These are phyloP conservation scores for Ganaspis sp. DNA, from an alignment of 1,140 invertebrate genomes.

Conservation along the genomic window DNA sequence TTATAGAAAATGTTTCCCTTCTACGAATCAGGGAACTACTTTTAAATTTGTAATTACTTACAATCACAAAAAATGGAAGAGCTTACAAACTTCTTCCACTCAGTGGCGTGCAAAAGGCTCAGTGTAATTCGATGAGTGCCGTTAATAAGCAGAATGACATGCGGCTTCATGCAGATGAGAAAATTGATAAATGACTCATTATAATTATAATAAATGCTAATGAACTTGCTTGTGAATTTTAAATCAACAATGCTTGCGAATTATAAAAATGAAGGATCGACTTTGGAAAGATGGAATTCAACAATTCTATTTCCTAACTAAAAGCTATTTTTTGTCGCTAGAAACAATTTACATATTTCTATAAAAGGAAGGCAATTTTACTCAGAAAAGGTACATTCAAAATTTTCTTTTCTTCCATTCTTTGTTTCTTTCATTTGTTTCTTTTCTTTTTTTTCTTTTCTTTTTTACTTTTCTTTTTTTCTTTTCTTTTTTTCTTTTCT, in stretches of 20 bases:
- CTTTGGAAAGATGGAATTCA: not conserved
- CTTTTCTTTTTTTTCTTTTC: too few relatives aligned
- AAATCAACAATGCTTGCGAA: not conserved
- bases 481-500: too few relatives aligned
- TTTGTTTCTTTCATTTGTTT: too few relatives aligned
- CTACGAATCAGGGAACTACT: not conserved
- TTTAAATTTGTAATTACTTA: not conserved
- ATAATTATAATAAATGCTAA: not conserved
- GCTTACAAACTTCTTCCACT: not conserved
- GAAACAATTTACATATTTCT: too few relatives aligned
- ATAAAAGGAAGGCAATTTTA: not conserved
- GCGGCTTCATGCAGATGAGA: slow-evolving; percentile 11
- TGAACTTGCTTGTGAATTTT: not conserved
- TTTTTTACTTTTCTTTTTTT: too few relatives aligned
- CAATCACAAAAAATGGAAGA: not conserved
- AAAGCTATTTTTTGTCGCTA: not conserved
- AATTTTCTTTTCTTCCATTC: too few relatives aligned
- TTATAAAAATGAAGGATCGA: not conserved
- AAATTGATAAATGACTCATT: not conserved
- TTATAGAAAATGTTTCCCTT: not conserved
- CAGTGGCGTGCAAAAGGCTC: slow-evolving; percentile 14
- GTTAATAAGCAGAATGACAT: slow-evolving; percentile 11
- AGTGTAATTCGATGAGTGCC: not conserved
- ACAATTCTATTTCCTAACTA: not conserved
- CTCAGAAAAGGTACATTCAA: not conserved